Percentiles rank a stretch among this genome's conserved stretches.
phyloP scores from a whole-genome alignment of 2,113 vertebrate species.

The Arothron firmamentum region DNA sequence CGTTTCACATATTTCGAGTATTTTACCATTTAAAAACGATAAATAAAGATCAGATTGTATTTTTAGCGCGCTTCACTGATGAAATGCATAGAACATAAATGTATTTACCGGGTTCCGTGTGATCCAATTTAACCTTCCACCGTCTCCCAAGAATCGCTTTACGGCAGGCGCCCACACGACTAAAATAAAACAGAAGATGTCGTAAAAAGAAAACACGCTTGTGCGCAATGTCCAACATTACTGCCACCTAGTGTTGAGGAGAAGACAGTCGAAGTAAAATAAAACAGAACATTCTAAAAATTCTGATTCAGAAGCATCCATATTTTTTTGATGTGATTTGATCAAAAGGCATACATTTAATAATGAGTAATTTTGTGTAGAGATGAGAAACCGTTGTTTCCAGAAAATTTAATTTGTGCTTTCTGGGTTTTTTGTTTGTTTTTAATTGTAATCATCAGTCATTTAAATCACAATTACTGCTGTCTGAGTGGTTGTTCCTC shows the following conservation, averaged over 20 bases:
- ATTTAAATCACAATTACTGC: too few relatives aligned
- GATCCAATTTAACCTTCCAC: conserved; percentile 71
- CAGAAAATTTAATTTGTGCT: too few relatives aligned
- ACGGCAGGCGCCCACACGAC: conserved; percentile 27
- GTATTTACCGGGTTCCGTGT: conserved; percentile 54
- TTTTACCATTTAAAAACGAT: not conserved
- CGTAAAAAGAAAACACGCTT: too few relatives aligned
- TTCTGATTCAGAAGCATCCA: too few relatives aligned
- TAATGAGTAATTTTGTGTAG: too few relatives aligned
- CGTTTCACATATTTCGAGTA: rapidly evolving
- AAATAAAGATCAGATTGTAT: rapidly evolving
- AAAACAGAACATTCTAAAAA: too few relatives aligned
- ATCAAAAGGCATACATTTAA: too few relatives aligned
- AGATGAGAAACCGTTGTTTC: too few relatives aligned
- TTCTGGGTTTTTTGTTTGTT: too few relatives aligned
- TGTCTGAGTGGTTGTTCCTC: too few relatives aligned
- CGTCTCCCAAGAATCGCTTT: conserved; percentile 37
- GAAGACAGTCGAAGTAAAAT: not conserved
- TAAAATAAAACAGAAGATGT: conserved; percentile 19
- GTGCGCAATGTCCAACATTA: not conserved
- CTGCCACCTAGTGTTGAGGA: not conserved
- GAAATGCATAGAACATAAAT: rapidly evolving
- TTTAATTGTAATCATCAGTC: too few relatives aligned
- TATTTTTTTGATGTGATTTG: too few relatives aligned
- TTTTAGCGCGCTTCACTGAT: rapidly evolving